These are phyloP conservation scores for Aphis craccivora DNA, from an alignment of 1,140 invertebrate species.

Conservation along the genomic window DNA sequence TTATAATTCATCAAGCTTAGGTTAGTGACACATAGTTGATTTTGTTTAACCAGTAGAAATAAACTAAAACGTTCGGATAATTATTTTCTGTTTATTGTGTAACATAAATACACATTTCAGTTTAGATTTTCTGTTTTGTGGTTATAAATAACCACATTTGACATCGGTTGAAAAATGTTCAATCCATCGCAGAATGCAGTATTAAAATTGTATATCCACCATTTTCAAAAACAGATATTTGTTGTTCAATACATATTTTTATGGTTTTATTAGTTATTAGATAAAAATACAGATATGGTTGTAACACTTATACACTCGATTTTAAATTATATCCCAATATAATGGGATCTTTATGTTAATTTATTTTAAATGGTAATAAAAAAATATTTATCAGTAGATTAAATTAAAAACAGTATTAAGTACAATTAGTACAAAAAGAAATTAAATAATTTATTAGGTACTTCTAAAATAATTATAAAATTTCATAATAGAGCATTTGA, in stretches of 20 bases:
- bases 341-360: neutral
- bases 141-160: constrained; percentile 21
- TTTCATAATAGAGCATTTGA: neutral
- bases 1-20: constrained; percentile 7
- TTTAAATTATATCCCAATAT: neutral
- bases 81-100: constrained; percentile 6
- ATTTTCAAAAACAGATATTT: neutral
- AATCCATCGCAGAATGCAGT: neutral
- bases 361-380: neutral
- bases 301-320: neutral
- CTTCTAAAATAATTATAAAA: neutral
- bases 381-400: neutral
- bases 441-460: neutral
- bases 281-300: no score
- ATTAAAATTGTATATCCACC: neutral
- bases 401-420: neutral
- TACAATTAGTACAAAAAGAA: neutral
- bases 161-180: neutral
- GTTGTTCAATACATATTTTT: neutral
- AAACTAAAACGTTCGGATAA: neutral
- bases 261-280: neutral
- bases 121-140: constrained; percentile 33
- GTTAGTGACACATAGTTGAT: constrained; percentile 5
- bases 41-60: neutral
- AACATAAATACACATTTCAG: constrained; percentile 31